phyloP scores from a whole-genome alignment of 2,113 vertebrate genomes.

The Malurus cyaneus region DNA sequence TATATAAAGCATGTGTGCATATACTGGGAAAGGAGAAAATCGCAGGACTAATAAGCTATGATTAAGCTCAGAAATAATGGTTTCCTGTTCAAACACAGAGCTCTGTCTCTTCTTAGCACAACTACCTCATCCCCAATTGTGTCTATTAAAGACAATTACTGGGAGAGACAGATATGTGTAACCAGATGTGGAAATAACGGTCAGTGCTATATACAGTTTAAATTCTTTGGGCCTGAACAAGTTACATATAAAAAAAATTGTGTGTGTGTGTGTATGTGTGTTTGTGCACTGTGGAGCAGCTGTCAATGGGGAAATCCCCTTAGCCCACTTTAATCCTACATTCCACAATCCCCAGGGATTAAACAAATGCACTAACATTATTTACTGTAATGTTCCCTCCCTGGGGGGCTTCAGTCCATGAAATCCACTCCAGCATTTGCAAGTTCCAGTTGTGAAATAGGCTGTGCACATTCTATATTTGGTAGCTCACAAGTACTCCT shows the following conservation, averaged over 20 bases:
- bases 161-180: conserved; percentile 34
- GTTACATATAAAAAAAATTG: conserved; percentile 12
- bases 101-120: conserved; percentile 39
- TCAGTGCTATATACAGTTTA: conserved; percentile 21
- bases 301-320: conserved; percentile 65
- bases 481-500: conserved; percentile 33
- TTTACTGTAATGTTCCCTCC: conserved; percentile 36
- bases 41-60: conserved; percentile 20
- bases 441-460: conserved; percentile 48
- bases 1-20: not conserved
- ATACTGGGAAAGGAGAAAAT: not conserved
- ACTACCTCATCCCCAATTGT: conserved; percentile 46
- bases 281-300: conserved; percentile 43
- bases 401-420: conserved; percentile 31
- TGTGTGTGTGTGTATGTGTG: not conserved
- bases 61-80: conserved; percentile 51
- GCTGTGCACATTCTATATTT: conserved; percentile 21
- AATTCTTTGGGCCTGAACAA: conserved; percentile 53
- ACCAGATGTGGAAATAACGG: conserved; percentile 50
- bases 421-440: conserved; percentile 50
- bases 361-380: conserved; percentile 50
- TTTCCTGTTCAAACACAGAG: conserved; percentile 52
- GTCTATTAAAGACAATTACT: conserved; percentile 58
- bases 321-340: conserved; percentile 48
- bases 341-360: conserved; percentile 48